These are phyloP conservation scores for Uria aalge DNA, from an alignment of 2,113 vertebrate species.

Conservation along the genomic window DNA sequence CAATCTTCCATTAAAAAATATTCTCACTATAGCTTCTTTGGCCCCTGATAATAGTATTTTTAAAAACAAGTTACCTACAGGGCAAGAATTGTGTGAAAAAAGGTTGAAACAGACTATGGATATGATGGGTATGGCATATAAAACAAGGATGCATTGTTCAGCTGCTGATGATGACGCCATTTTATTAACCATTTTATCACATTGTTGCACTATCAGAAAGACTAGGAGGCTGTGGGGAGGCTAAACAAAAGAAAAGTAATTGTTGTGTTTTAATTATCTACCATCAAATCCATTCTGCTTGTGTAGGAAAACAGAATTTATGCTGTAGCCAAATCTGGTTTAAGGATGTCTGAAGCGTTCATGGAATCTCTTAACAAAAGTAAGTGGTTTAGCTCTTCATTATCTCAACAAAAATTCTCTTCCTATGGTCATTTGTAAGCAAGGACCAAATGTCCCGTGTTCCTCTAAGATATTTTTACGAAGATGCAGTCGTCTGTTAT, in stretches of 20 bases:
- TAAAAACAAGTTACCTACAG: background rate
- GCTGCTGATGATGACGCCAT: background rate
- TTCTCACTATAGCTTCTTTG: background rate
- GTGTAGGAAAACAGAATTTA: constrained; percentile 96
- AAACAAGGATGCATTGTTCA: background rate
- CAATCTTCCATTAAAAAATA: background rate
- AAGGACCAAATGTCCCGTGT: background rate
- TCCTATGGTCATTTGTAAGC: background rate
- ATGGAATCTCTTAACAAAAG: constrained; percentile 83
- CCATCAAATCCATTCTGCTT: constrained; percentile 48
- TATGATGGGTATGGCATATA: background rate
- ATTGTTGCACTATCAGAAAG: background rate
- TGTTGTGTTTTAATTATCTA: background rate
- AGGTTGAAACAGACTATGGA: background rate
- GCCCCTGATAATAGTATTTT: background rate
- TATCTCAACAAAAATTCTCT: background rate
- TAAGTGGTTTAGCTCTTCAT: constrained; percentile 67
- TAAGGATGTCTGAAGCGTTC: constrained; percentile 91
- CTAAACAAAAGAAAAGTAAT: background rate
- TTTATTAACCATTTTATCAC: background rate
- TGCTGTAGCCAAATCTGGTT: constrained; percentile 94
- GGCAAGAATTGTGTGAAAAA: background rate
- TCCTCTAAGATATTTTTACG: background rate
- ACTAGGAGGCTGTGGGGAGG: background rate
- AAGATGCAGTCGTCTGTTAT: background rate